A percentile compares a stretch with the other conserved stretches of the same genome.
These are phyloP conservation scores for Macrosiphum euphorbiae DNA, from an alignment of 2,888 invertebrate species.

Conservation along the genomic window DNA sequence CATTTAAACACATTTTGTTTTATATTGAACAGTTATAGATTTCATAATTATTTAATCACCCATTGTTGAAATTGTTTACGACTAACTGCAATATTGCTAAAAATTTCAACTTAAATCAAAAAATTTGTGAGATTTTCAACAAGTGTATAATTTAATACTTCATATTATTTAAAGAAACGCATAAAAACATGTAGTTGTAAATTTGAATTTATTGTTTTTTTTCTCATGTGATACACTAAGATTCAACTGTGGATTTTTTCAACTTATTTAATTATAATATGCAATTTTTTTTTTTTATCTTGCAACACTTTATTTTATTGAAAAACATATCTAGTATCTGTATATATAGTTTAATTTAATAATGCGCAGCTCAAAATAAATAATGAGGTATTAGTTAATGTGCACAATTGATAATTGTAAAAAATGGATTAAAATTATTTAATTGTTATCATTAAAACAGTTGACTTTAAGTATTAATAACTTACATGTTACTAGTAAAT, in stretches of 20 bases:
- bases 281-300: background rate
- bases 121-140: background rate
- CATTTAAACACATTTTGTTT: background rate
- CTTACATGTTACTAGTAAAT: constrained; percentile 16
- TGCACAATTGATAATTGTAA: background rate
- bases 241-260: background rate
- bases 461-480: background rate
- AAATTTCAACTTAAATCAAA: background rate
- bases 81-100: background rate
- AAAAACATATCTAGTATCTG: background rate
- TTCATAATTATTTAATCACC: background rate
- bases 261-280: background rate
- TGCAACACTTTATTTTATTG: background rate
- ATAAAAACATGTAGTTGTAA: background rate
- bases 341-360: background rate
- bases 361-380: background rate
- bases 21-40: background rate
- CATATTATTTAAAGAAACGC: background rate
- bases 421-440: background rate
- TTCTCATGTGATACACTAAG: background rate
- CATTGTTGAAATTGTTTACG: background rate
- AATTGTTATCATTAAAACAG: background rate
- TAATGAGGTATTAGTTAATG: background rate
- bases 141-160: background rate
- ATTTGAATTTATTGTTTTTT: background rate